A percentile compares a stretch with the other conserved stretches of the same genome.
Conservation (phyloP, 2,797 vertebrate genomes). For the Thaleichthys pacificus region DNA sequence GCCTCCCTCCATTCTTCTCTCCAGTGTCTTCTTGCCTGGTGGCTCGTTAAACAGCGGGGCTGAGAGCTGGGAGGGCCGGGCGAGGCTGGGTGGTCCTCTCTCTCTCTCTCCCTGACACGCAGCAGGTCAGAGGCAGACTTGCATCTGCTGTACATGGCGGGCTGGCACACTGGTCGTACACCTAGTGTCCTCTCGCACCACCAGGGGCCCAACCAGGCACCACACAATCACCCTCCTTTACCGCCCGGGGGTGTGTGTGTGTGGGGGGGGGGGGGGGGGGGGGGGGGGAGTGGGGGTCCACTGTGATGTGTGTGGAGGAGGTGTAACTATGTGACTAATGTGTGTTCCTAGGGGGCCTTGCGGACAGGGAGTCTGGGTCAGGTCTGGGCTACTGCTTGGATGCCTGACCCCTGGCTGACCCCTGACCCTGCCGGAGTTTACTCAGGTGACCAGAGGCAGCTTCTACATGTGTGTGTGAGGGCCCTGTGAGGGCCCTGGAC, state of each 20-base stretch:
- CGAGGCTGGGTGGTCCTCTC: conserved; percentile 65
- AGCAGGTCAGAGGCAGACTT: neutral
- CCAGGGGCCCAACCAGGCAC: neutral
- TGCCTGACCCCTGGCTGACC: neutral
- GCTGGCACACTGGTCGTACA: neutral
- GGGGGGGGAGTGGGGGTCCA: conserved; percentile 21
- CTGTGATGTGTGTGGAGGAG: conserved; percentile 23
- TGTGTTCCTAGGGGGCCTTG: neutral
- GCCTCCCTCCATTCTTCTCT: no score
- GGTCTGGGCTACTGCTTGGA: neutral
- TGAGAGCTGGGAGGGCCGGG: conserved; percentile 20
- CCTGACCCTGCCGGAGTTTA: conserved; percentile 13
- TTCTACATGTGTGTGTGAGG: no score
- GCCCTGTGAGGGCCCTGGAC: neutral
- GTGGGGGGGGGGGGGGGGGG: neutral
- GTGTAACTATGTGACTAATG: neutral
- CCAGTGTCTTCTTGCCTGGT: no score
- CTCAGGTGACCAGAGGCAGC: conserved; percentile 7
- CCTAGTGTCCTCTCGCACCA: neutral
- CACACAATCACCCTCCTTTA: neutral
- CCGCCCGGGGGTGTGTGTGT: no score
- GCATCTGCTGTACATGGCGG: neutral
- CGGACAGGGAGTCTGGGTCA: neutral
- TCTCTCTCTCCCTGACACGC: neutral
- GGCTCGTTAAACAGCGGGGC: conserved; percentile 11